Base-by-base conservation (phyloP, 37 sponge, comb jelly and placozoan genomes). In the Halichondria panicea region DNA sequence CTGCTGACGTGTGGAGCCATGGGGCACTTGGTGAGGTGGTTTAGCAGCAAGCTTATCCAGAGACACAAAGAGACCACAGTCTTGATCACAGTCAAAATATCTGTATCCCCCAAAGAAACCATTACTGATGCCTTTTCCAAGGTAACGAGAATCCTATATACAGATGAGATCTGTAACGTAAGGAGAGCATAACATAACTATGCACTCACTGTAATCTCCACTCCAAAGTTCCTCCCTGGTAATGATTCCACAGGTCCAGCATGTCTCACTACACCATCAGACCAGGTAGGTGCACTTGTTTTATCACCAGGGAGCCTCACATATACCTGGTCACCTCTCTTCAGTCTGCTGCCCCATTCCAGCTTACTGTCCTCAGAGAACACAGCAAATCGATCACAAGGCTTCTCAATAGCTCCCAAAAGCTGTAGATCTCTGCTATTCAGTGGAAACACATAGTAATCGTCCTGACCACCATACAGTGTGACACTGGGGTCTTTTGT, bases 31-130 rank as follows among this genome's bases (percentile, higher is more conserved):
- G n/a, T n/a, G n/a, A n/a, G n/a, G n/a, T n/a, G n/a, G 50, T 3
- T 31, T 4, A n/a, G n/a, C 8, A 19, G 59, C 2, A 19, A 74
- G 18, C 44, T 60, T 63, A 33, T 76, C 71, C 35, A 80, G 62
- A n/a, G 85, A 41, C 42, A 84, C 48, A 73, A 84, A 77, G 5
- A 77, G 43, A 25, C 71, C 85, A 76, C 39, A 71, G 41, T 39
- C 43, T 1, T 84, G 55, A 31, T 68, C 37, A 61, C 91, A 90
- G 8, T 38, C 24, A 60, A 90, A 90, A 54, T 85, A 90, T 7
- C 53, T 43, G 41, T 31, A 25, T 39, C 53, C 82, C 21, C 41
- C 36, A 21, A 75, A 80, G 0, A 41, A 67, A 1, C 87, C 91
- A 76, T 90, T 73, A 73, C 63, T 59, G n/a, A 46, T 64, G 13